Percentiles rank a stretch among this genome's conserved stretches.
Evolutionary conservation across 2,113 vertebrate genomes (phyloP).

Genomic region (Prietella phreatophila): DNA sequence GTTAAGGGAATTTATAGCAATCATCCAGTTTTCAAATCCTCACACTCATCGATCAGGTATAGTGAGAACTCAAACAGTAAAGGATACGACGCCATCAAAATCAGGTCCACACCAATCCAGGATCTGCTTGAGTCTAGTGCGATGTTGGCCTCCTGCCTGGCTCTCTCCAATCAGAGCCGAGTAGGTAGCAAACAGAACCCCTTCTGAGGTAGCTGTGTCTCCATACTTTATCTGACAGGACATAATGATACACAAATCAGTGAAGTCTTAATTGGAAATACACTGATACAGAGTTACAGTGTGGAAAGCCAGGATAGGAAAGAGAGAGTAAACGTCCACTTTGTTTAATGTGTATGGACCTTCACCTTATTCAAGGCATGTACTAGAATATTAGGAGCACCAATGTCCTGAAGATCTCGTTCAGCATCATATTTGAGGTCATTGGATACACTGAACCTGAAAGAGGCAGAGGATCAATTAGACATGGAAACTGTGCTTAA

Average conservation of each 20-base stretch:
- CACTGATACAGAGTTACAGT: background rate
- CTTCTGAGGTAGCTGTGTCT: constrained; percentile 98
- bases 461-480: constrained; percentile 31
- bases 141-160: constrained; percentile 92
- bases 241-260: background rate
- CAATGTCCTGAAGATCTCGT: constrained; percentile 94
- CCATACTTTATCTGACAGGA: constrained; percentile 90
- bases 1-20: constrained; percentile 73
- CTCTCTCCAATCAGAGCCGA: constrained; percentile 97
- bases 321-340: background rate
- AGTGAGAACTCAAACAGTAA: constrained; percentile 30
- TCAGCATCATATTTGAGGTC: constrained; percentile 97
- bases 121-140: constrained; percentile 92
- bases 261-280: background rate
- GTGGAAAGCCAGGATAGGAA: background rate
- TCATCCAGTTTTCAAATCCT: background rate
- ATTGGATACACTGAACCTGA: constrained; percentile 98
- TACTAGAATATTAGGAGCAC: constrained; percentile 84
- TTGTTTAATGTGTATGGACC: background rate
- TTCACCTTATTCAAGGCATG: constrained; percentile 96
- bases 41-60: background rate
- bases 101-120: constrained; percentile 92
- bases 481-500: constrained; percentile 23
- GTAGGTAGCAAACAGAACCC: constrained; percentile 96
- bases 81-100: constrained; percentile 98